Base-by-base conservation (phyloP, 2,888 invertebrate genomes). In the Lingula anatina region DNA sequence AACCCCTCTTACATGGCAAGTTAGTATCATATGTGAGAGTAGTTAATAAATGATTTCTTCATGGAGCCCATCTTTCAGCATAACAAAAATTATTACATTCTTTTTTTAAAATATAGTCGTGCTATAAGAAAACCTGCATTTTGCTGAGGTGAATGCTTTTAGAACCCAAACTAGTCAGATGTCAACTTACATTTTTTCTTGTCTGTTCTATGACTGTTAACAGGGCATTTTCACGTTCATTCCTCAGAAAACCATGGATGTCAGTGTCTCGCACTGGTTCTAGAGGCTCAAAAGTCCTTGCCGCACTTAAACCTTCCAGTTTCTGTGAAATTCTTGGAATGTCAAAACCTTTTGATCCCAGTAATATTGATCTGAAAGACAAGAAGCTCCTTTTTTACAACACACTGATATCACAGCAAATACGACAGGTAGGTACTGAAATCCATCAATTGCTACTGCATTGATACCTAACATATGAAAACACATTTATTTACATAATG, bases 181-280 rank as follows among this genome's bases (percentile, higher is more conserved):
- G 20, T 54, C 21, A 25, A 3, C 44, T 9, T 26, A 74, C 75
- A 60, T 67, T 68, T 60, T 68, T 69, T 40, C 71, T 59, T 9
- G 74, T 89, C 71, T 90, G 89, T 75, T 95, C 94, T 65, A 95
- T 90, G 2, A 92, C 85, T 3, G 90, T 87, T 18, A 95, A 79
- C 65, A 96, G 88, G 0, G 91, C 90, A 83, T 93, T 95, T 79
- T 94, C 90, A 54, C 90, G 85, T 79, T 96, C 94, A 81, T 94
- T 94, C 73, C 88, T 87, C 20, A 96, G 78, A 74, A 88, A 94
- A 64, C 88, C 75, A 71, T 88, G 86, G 55, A 96, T 87, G 75
- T 95, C 94, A 20, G 91, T 89, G 70, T 93, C 93, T 35, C 88
- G 86, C 44, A 90, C 86, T 0, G 93, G 90, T 78, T 93, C 91